Percentiles rank a stretch among this genome's conserved stretches.
Conservation (phyloP, 2,888 invertebrate species). For the Caenorhabditis uteleia region DNA sequence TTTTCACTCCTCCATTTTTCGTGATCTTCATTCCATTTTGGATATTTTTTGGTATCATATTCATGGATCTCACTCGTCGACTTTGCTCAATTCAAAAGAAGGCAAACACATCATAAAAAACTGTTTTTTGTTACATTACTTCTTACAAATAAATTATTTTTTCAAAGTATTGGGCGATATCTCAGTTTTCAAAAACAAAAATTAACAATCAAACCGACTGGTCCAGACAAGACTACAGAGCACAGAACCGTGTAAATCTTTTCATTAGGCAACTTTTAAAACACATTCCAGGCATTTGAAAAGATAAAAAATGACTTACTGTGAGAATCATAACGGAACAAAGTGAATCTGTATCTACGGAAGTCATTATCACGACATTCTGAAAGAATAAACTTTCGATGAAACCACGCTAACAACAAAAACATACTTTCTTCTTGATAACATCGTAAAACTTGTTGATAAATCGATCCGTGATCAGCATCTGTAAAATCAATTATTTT, state of each 20-base stretch:
- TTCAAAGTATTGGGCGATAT: too few relatives aligned
- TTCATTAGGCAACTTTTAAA: background rate
- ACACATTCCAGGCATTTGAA: background rate
- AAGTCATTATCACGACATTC: constrained; percentile 59
- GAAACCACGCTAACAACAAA: background rate
- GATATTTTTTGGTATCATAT: constrained; percentile 27
- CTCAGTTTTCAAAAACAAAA: too few relatives aligned
- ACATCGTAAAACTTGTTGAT: constrained; percentile 30
- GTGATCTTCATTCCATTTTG: constrained; percentile 39
- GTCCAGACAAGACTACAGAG: too few relatives aligned
- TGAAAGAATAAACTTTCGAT: constrained; percentile 36
- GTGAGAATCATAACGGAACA: constrained; percentile 59
- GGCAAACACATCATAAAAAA: constrained; percentile 7
- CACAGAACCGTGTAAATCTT: background rate
- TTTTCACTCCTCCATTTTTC: constrained; percentile 15
- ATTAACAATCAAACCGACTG: too few relatives aligned
- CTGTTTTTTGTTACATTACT: background rate
- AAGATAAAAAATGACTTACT: constrained; percentile 47
- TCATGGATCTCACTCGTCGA: constrained; percentile 28
- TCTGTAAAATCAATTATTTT: too few relatives aligned
- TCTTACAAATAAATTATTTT: background rate
- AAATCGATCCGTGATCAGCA: constrained; percentile 34
- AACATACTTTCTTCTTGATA: constrained; percentile 25
- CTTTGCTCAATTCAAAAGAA: constrained; percentile 31
- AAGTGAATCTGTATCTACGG: constrained; percentile 64